Evolutionary conservation across 2,113 vertebrate species (phyloP).

Genomic region (human): DNA sequence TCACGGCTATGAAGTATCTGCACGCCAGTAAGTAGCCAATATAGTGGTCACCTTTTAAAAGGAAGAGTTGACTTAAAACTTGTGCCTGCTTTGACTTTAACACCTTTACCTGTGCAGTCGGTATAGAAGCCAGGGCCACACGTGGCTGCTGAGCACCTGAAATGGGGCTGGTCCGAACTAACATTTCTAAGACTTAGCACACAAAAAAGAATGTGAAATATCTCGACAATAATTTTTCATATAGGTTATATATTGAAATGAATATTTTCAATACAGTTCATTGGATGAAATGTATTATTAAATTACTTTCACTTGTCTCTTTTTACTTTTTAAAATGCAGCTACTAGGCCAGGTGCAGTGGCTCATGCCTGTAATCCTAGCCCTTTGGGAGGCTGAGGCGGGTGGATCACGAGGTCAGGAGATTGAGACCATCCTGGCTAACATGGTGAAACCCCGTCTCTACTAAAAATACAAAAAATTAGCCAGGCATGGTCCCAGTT

Average conservation of each 20-base stretch:
- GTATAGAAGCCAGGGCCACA: no score
- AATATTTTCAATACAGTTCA: neutral
- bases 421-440: no score
- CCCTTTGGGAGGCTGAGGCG: no score
- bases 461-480: no score
- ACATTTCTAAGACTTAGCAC: neutral
- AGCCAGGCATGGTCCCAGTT: no score
- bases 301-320: neutral
- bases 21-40: fast-evolving
- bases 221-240: neutral
- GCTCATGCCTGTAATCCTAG: no score
- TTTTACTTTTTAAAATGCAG: neutral
- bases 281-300: neutral
- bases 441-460: no score
- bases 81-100: neutral
- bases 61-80: neutral
- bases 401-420: no score
- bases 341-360: neutral
- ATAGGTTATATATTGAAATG: neutral
- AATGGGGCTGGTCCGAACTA: neutral
- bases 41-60: neutral
- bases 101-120: neutral
- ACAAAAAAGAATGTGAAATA: no score
- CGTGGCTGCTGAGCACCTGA: neutral
- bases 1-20: neutral